phyloP scores from a whole-genome alignment of 2,113 vertebrate species.

The Illadopsis cleaveri region DNA sequence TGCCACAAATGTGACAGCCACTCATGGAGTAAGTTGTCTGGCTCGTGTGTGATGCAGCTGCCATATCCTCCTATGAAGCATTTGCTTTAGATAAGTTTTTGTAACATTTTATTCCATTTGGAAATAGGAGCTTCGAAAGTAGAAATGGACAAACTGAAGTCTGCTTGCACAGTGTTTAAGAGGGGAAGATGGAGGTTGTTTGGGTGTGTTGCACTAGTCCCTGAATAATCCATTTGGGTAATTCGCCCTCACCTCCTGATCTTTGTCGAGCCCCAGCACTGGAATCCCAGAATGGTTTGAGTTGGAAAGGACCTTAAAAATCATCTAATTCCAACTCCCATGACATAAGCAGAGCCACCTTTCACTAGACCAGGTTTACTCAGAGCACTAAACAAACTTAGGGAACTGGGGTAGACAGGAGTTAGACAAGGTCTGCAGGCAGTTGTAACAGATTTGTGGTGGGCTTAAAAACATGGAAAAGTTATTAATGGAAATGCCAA shows the following conservation, averaged over 20 bases:
- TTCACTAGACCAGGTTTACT: neutral
- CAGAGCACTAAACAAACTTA: neutral
- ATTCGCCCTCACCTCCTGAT: neutral
- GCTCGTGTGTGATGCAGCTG: neutral
- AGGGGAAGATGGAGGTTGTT: neutral
- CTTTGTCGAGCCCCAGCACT: neutral
- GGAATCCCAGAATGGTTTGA: neutral
- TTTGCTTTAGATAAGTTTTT: neutral
- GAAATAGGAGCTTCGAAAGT: neutral
- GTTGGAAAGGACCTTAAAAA: neutral
- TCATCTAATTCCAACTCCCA: neutral
- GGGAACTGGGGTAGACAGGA: neutral
- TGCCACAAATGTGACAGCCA: neutral
- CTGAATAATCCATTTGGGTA: neutral
- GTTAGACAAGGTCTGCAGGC: neutral
- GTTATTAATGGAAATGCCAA: neutral
- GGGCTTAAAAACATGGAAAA: neutral
- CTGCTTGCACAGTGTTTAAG: neutral
- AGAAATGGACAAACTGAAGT: neutral
- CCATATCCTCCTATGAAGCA: neutral
- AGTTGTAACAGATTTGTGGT: neutral
- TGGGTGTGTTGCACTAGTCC: neutral
- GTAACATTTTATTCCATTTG: neutral
- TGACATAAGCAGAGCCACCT: neutral
- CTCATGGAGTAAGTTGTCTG: neutral